Evolutionary conservation across 1,140 invertebrate species (phyloP).

Genomic region (Pogonus chalceus): DNA sequence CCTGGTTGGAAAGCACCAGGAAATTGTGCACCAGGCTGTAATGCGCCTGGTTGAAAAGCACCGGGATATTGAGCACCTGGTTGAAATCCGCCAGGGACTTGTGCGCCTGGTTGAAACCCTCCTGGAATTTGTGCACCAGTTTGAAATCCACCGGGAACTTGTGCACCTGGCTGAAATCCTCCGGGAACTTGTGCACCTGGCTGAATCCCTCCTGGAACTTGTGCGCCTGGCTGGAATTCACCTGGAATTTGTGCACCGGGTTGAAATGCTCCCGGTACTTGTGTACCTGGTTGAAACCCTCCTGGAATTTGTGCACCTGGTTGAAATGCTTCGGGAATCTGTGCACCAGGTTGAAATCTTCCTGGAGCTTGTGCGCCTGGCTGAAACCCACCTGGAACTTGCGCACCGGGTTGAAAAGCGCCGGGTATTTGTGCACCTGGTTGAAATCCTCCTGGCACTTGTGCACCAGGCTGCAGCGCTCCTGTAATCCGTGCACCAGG

Average conservation of each 20-base stretch:
- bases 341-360: conserved; percentile 13
- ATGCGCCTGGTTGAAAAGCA: neutral
- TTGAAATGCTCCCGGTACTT: conserved; percentile 8
- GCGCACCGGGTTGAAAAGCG: conserved; percentile 4
- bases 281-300: conserved; percentile 9
- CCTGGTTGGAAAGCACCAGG: neutral
- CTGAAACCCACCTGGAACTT: conserved; percentile 14
- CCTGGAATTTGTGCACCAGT: conserved; percentile 17
- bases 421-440: neutral
- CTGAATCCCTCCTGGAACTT: neutral
- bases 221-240: neutral
- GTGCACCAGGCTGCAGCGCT: conserved; percentile 13
- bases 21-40: neutral
- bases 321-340: conserved; percentile 4
- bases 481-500: conserved; percentile 10
- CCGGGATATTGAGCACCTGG: neutral
- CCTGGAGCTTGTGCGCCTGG: conserved; percentile 15
- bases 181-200: neutral
- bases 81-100: conserved; percentile 9
- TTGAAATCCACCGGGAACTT: conserved; percentile 7
- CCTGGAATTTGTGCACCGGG: conserved; percentile 10
- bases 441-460: conserved; percentile 2
- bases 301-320: neutral
- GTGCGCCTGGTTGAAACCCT: conserved; percentile 8
- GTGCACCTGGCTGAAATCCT: neutral